Evolutionary conservation across 1,140 invertebrate genomes (phyloP), one percentile per base, ranked within the genome.

Genomic region (Dufourea novaeangliae): DNA sequence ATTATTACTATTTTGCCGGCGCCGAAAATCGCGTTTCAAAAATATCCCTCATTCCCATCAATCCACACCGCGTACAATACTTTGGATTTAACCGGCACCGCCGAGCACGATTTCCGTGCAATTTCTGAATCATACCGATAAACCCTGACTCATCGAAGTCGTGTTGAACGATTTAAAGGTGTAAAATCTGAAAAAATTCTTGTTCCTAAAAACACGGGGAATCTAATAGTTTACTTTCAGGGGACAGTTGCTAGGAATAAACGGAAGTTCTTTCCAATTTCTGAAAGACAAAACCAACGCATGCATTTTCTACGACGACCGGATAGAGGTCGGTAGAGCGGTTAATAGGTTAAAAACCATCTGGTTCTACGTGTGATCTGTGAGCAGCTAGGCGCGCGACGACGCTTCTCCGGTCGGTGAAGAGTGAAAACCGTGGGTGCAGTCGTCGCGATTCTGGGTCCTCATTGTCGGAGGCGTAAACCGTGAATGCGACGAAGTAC

Each of bases 1-100:
- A 83, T 87, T 85, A 86, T 81, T 84, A 79, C 71, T 73, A 66
- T 71, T 63, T 10, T 22, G 41, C 56, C 22, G 17, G 57, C 56
- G 62, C 44, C 44, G 61, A 77, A 68, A 63, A 39, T n/a, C 44
- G 7, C 14, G 17, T 66, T 63, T 64, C 27, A 29, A 25, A 25
- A 59, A n/a, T 59, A 2, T 34, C 11, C 5, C 25, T 2, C 10
- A 27, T 57, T 27, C 11, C 12, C 56, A 8, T 14, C 11, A 17
- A 57, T 22, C 12, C n/a, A n/a, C n/a, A n/a, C n/a, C n/a, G n/a
- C n/a, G n/a, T n/a, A n/a, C n/a, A n/a, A n/a, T n/a, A n/a, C n/a
- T n/a, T n/a, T n/a, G n/a, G n/a, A n/a, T 50, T 7, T 12, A 20
- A 32, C 27, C 54, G 8, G 14, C 17, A 32, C 1, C 32, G 20